Evolutionary conservation across 2,888 invertebrate genomes (phyloP), one percentile per base, ranked within the genome.

Genomic region (Sesamia inferens): DNA sequence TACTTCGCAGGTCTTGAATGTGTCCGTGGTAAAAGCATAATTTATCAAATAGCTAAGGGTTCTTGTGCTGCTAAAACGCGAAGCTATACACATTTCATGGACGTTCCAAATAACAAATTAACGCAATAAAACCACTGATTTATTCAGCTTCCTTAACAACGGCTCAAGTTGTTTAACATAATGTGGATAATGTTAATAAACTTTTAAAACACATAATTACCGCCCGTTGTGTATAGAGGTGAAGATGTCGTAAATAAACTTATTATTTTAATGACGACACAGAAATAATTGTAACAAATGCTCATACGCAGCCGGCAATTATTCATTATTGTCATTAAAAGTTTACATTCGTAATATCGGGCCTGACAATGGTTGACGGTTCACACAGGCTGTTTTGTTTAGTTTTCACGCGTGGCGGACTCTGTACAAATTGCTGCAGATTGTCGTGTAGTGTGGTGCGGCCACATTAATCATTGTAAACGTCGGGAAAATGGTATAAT

Each of bases 401-500:
- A 74, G 84, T 85, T 86, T 86, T 87, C 88, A 87, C 87, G 88
- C 85, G 84, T 82, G 84, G 82, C 75, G 83, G 77, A 76, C 68
- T 79, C 76, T 72, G 80, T 79, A 83, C 86, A 89, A 87, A 88
- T 89, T 86, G 81, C 81, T 69, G 78, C 70, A 74, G 85, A 82
- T 86, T 86, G 84, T 87, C 74, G 84, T 81, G 79, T 84, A 82
- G 76, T 82, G 80, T 85, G 80, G 61, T 77, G 66, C 77, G 67
- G 79, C 76, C 66, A 84, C 90, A 93, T 95, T 94, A 93, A 94
- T 94, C 94, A 94, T 91, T 89, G 87, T 89, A 87, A 91, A 89
- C 88, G 90, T 87, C 89, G 88, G 88, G 88, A 89, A 90, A 91
- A 90, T 90, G 88, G 88, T 88, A 90, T 91, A 93, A 92, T 92